These are phyloP conservation scores for Dryobota labecula DNA, from an alignment of 2,888 invertebrate genomes.

Conservation along the genomic window DNA sequence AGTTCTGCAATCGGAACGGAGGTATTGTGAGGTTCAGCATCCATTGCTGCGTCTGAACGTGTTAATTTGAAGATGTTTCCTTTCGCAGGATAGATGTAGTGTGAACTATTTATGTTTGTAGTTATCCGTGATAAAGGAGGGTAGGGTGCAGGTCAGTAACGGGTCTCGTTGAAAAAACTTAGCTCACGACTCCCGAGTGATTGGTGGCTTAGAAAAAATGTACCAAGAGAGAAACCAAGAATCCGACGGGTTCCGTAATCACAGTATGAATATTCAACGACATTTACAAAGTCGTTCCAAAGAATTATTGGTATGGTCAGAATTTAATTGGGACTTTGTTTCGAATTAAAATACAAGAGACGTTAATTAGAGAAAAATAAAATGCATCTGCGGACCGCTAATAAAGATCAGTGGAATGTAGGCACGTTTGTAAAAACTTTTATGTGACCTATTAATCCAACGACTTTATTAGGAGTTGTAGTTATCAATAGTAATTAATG, in stretches of 20 bases:
- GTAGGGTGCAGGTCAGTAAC: slow-evolving; percentile 81
- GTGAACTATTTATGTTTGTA: slow-evolving; percentile 59
- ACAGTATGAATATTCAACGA: slow-evolving; percentile 39
- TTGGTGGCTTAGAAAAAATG: slow-evolving; percentile 80
- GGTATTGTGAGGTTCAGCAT: slow-evolving; percentile 39
- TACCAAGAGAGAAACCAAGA: slow-evolving; percentile 66
- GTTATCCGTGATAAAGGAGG: slow-evolving; percentile 62
- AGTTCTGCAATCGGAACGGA: slow-evolving; percentile 37
- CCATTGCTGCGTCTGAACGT: slow-evolving; percentile 60
- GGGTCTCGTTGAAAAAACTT: slow-evolving; percentile 81
- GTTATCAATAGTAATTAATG: slow-evolving; percentile 19
- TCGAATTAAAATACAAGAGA: slow-evolving; percentile 31
- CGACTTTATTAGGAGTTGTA: slow-evolving; percentile 27
- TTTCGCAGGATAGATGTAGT: slow-evolving; percentile 62
- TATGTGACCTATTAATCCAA: slow-evolving; percentile 28
- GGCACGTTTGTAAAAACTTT: slow-evolving; percentile 10
- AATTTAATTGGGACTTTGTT: slow-evolving; percentile 48
- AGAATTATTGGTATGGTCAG: slow-evolving; percentile 37
- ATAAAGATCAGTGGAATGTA: slow-evolving; percentile 30
- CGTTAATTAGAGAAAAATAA: slow-evolving; percentile 34
- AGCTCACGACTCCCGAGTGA: slow-evolving; percentile 86
- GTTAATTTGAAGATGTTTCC: slow-evolving; percentile 27
- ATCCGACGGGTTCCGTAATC: slow-evolving; percentile 66
- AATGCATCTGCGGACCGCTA: slow-evolving; percentile 28
- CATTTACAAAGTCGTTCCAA: slow-evolving; percentile 25